Percentiles rank a stretch among this genome's conserved stretches.
Conservation (phyloP, 2,797 vertebrate genomes). For the Labroides dimidiatus region DNA sequence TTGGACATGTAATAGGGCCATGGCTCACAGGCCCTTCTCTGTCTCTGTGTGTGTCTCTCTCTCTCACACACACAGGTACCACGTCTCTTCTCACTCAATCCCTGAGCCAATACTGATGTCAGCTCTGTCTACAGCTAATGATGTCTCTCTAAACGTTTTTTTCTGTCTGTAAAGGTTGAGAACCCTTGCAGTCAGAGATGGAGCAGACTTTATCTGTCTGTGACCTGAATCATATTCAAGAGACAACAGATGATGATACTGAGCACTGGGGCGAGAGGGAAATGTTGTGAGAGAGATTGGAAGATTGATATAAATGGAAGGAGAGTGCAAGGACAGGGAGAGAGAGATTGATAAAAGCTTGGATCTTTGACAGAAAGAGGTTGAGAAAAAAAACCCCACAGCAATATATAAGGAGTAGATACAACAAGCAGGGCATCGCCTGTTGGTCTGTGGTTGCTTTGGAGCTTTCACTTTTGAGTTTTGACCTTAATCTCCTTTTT, state of each 20-base stretch:
- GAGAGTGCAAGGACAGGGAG: slow-evolving; percentile 21
- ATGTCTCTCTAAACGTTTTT: slow-evolving; percentile 50
- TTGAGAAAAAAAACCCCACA: slow-evolving; percentile 8
- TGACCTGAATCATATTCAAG: slow-evolving; percentile 56
- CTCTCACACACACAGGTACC: slow-evolving; percentile 52
- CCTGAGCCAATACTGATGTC: slow-evolving; percentile 64
- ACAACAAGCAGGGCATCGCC: not conserved
- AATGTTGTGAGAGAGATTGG: slow-evolving; percentile 9
- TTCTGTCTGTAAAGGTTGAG: slow-evolving; percentile 25
- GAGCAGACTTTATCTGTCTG: slow-evolving; percentile 28
- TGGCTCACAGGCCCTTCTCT: slow-evolving; percentile 48
- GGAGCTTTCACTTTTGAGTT: not conserved
- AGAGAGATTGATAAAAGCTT: slow-evolving; percentile 20
- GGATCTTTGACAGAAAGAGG: not conserved
- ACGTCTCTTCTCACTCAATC: slow-evolving; percentile 70
- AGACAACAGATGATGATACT: slow-evolving; percentile 40
- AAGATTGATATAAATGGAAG: slow-evolving; percentile 42
- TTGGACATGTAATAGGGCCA: slow-evolving; percentile 69
- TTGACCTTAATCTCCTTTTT: not conserved
- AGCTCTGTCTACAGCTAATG: slow-evolving; percentile 62
- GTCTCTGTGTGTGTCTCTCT: not conserved
- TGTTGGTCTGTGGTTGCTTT: not conserved
- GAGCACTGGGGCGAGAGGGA: slow-evolving; percentile 14
- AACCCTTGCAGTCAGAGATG: slow-evolving; percentile 18
- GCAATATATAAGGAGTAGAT: not conserved